Evolutionary conservation across 2,113 vertebrate genomes (phyloP).

Genomic region (Channa argus): DNA sequence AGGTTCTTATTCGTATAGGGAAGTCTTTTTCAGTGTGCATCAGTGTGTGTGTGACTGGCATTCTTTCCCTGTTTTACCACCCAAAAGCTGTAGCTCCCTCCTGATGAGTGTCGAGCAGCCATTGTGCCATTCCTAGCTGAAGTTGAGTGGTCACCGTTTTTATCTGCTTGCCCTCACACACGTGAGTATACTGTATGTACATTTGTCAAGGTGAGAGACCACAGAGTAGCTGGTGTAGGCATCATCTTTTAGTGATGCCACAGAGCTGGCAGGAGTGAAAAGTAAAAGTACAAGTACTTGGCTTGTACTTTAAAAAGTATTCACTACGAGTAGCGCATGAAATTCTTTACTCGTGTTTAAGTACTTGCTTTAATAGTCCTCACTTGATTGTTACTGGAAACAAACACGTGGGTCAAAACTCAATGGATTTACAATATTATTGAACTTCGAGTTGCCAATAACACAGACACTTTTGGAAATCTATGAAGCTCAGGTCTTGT

Average conservation of each 20-base stretch:
- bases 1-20: conserved; percentile 52
- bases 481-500: too few relatives aligned
- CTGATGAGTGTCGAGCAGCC: conserved; percentile 38
- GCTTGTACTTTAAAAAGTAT: too few relatives aligned
- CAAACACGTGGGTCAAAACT: too few relatives aligned
- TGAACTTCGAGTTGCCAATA: too few relatives aligned
- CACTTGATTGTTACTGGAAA: too few relatives aligned
- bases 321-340: too few relatives aligned
- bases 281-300: too few relatives aligned
- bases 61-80: conserved; percentile 25
- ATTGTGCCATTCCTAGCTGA: conserved; percentile 14
- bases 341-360: too few relatives aligned
- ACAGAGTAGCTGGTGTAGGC: background rate
- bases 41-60: conserved; percentile 46
- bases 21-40: conserved; percentile 29
- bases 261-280: background rate
- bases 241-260: background rate
- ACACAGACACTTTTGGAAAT: too few relatives aligned
- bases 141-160: conserved; percentile 36
- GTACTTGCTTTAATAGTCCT: too few relatives aligned
- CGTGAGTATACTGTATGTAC: background rate
- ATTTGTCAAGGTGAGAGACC: conserved; percentile 7
- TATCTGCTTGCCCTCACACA: conserved; percentile 10
- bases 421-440: too few relatives aligned
- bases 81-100: conserved; percentile 20